These are phyloP conservation scores for Tinamus major DNA, from an alignment of 2,797 vertebrate genomes.

Conservation along the genomic window DNA sequence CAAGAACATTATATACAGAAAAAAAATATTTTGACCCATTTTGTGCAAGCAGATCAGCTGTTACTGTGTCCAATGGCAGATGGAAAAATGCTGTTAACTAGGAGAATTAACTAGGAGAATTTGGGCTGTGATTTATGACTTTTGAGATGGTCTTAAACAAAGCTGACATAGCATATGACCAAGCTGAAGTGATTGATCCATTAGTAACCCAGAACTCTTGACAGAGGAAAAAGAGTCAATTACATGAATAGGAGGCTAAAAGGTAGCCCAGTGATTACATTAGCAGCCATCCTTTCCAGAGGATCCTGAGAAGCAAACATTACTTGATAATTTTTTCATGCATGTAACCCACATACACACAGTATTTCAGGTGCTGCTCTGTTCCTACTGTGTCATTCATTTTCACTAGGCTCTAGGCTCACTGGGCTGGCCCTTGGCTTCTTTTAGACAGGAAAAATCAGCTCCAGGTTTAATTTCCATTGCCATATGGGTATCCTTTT, in stretches of 20 bases:
- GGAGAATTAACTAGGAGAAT: slow-evolving; percentile 34
- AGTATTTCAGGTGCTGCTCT: background rate
- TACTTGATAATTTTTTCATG: background rate
- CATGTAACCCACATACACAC: background rate
- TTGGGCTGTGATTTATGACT: slow-evolving; percentile 32
- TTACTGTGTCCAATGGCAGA: background rate
- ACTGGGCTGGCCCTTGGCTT: background rate
- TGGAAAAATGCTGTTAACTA: background rate
- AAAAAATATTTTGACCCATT: background rate
- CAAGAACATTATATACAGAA: background rate
- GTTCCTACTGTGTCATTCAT: background rate
- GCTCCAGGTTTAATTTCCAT: background rate
- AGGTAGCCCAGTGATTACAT: background rate
- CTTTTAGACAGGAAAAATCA: background rate
- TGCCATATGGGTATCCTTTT: background rate
- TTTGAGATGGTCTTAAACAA: slow-evolving; percentile 24
- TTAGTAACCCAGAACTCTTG: slow-evolving; percentile 12
- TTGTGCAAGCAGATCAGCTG: background rate
- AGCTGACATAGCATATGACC: background rate
- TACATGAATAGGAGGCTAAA: background rate
- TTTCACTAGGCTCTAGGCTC: background rate
- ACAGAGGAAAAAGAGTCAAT: slow-evolving; percentile 1
- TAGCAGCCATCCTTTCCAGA: background rate
- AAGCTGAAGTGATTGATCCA: slow-evolving; percentile 28
- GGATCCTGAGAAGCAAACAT: background rate